A percentile compares a stretch with the other conserved stretches of the same genome.
Evolutionary conservation across 2,797 vertebrate species (phyloP).

Genomic region (Podargus strigoides): DNA sequence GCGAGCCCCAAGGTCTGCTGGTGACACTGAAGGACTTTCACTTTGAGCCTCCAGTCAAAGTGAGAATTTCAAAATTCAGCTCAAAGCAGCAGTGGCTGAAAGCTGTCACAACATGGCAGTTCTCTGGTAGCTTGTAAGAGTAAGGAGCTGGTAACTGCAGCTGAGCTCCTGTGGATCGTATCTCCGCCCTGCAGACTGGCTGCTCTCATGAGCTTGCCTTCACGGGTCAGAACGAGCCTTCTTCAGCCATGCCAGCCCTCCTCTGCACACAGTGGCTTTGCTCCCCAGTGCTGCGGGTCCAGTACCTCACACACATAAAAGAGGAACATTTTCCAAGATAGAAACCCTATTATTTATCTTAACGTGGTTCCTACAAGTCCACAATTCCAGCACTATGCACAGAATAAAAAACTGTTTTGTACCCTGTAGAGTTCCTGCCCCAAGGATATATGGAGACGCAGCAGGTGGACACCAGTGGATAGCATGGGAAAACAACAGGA

Average conservation of each 20-base stretch:
- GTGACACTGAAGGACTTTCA: background rate
- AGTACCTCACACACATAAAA: background rate
- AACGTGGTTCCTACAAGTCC: background rate
- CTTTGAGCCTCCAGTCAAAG: background rate
- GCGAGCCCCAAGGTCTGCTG: background rate
- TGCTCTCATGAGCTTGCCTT: background rate
- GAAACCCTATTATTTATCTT: background rate
- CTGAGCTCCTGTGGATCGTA: background rate
- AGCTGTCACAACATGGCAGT: background rate
- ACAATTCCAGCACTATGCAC: background rate
- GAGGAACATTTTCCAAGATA: background rate
- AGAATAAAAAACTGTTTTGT: background rate
- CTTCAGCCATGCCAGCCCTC: background rate
- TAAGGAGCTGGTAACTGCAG: background rate
- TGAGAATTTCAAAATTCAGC: background rate
- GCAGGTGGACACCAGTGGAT: background rate
- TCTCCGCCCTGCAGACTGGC: background rate
- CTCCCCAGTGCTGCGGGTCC: background rate
- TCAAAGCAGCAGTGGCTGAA: background rate
- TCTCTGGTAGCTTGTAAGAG: background rate
- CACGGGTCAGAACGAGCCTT: fast-evolving
- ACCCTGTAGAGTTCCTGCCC: background rate
- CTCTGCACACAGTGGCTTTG: background rate
- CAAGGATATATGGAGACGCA: background rate
- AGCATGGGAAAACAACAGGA: background rate